These are phyloP conservation scores for Ophiodon elongatus DNA, from an alignment of 2,113 vertebrate species.

Conservation along the genomic window DNA sequence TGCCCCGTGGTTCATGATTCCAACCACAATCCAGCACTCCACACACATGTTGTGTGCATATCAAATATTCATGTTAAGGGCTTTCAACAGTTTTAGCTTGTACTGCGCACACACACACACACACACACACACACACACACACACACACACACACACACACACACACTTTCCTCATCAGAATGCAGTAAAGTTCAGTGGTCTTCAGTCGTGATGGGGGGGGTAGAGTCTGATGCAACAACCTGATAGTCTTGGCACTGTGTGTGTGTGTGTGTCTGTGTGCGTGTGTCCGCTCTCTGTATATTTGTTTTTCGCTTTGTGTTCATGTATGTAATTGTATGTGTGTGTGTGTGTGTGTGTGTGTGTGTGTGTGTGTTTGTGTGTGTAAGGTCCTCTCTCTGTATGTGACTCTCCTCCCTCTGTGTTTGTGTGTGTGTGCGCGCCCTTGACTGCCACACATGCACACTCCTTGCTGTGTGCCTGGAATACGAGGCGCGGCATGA, in stretches of 20 bases:
- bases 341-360: not conserved
- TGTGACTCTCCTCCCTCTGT: not conserved
- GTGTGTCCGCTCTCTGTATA: not conserved
- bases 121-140: constrained; percentile 5
- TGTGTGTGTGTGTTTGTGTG: not conserved
- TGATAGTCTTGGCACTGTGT: not conserved
- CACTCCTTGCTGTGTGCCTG: constrained; percentile 42
- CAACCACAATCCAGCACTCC: too few species aligned
- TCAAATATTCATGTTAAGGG: constrained; percentile 33
- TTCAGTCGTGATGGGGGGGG: not conserved
- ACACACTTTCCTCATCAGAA: not conserved
- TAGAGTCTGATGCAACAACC: constrained; percentile 16
- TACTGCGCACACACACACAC: not conserved
- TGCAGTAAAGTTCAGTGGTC: constrained; percentile 20
- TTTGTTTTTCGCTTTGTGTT: not conserved
- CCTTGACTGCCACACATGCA: constrained; percentile 17
- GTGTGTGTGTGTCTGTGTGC: constrained; percentile 2
- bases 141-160: not conserved
- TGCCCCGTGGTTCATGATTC: too few species aligned
- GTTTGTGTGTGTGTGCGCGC: not conserved
- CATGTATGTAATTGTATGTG: constrained; percentile 1
- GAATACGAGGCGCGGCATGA: constrained; percentile 58
- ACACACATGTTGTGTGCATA: not conserved
- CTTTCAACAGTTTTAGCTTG: not conserved
- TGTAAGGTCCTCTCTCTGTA: not conserved